Conservation (phyloP, 2,113 vertebrate species). For the Halichoerus grypus region DNA sequence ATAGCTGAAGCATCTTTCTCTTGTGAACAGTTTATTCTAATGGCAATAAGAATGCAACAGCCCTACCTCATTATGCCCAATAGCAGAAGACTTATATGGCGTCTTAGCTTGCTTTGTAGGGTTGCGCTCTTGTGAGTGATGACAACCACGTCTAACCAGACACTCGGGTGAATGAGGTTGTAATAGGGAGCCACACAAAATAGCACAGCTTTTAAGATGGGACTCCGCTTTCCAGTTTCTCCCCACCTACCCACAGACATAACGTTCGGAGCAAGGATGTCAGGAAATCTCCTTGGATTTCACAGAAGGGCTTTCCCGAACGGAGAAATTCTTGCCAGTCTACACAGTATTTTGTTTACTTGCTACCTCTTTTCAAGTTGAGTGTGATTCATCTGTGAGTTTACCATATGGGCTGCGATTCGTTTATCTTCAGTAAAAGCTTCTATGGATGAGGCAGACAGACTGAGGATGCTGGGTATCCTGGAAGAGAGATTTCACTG, state of each 20-base stretch:
- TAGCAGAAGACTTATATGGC: neutral
- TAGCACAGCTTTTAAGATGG: neutral
- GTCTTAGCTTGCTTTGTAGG: neutral
- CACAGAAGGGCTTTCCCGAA: neutral
- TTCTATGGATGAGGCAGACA: neutral
- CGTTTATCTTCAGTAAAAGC: neutral
- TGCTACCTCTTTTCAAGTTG: neutral
- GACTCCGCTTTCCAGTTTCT: neutral
- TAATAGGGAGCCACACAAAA: neutral
- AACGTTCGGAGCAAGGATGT: neutral
- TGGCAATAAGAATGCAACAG: conserved; percentile 57
- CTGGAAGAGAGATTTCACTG: conserved; percentile 29
- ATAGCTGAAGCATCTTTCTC: conserved; percentile 69
- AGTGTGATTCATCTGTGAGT: neutral
- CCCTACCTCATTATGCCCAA: conserved; percentile 50
- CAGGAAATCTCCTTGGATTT: neutral
- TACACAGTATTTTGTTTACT: neutral
- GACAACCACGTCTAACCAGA: neutral
- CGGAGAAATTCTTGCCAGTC: neutral
- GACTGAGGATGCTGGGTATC: neutral
- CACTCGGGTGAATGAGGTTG: neutral
- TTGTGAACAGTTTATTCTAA: conserved; percentile 73
- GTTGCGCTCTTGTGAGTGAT: neutral
- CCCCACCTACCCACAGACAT: neutral
- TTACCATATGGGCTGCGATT: neutral